Evolutionary conservation across 2,797 vertebrate species (phyloP), one percentile per base, ranked within the genome.

Genomic region (Chiroxiphia lanceolata): DNA sequence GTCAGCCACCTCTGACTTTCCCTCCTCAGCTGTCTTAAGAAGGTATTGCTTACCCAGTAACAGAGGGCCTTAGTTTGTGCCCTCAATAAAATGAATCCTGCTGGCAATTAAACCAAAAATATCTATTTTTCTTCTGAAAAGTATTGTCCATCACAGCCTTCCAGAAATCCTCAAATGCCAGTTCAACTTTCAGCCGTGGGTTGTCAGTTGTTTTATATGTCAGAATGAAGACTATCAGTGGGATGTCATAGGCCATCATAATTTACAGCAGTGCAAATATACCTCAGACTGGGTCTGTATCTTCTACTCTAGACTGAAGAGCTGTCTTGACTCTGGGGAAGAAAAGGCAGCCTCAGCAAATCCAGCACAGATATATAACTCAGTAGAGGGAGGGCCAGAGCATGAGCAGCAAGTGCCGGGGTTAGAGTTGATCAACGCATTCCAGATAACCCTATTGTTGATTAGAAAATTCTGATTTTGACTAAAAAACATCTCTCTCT

Each of bases 1-100:
- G 94, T 93, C 92, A 95, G 83, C 82, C 92, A 81, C 77, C 76
- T 93, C 83, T 92, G 90, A 83, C 87, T 90, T 95, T 74, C 75
- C 36, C 29, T 87, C 9, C 47, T 95, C 78, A 92, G 75, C 89
- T 95, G 83, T 95, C 89, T 94, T 47, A 81, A 64, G 91, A 95
- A 81, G 50, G 40, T 93, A 84, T 84, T 88, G 61, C 56, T 80
- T 92, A 95, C 83, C 83, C 87, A 74, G 63, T 92, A 76, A 95
- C 78, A 94, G 75, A 92, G 22, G 33, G n/a, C 38, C 78, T 91
- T 89, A 83, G 34, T 97, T 96, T 93, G 61, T 92, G 54, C 77
- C 88, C 82, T 93, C 88, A 78, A 38, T 87, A 89, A 93, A 94
- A 96, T 44, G 19, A 86, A 90, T 80, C 33, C 60, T 87, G 33